Evolutionary conservation across 2,888 invertebrate genomes (phyloP), one percentile per base, ranked within the genome.

Genomic region (Drosophila melanosoma): DNA sequence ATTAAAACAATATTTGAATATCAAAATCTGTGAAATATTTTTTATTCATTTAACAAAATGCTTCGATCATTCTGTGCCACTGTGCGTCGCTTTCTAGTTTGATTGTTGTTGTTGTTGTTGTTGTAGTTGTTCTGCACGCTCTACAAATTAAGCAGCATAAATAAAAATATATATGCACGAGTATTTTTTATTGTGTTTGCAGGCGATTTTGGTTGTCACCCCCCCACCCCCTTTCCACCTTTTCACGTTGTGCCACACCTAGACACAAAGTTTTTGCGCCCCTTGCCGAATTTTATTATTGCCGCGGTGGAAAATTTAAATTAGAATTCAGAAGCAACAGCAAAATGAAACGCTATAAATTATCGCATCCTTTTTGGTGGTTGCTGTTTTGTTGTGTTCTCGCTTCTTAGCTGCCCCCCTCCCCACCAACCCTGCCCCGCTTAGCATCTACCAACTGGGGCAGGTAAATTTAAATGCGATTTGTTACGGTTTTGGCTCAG

Each of bases 391-490:
- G 40, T 20, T 20, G 40, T 65, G 71, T 74, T 65, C 60, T 66
- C 33, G 59, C 38, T 23, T 54, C 45, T 35, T n/a, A 57, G 15
- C 36, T 23, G 20, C 1, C 26, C n/a, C n/a, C 52, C 26, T 1
- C n/a, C n/a, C 52, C 26, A 1, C 5, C 45, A 23, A 15, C 20
- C 45, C 45, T 15, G 15, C 4, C 8, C 36, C 26, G 26, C 12
- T 42, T 10, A 35, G 68, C 20, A 45, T 54, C 49, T 49, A 45
- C 33, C 67, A 71, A 67, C 71, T 73, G 69, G 63, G 67, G 86
- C 91, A 90, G 91, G 90, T 90, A 91, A 87, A 91, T 91, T 91
- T 82, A 85, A 91, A 90, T 87, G 82, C 90, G 87, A 91, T 91
- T 91, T 90, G 91, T 81, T 88, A 90, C 91, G 91, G 90, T 90